These are phyloP conservation scores for Bursaphelenchus mucronatus DNA, from an alignment of 1,140 invertebrate genomes.

Conservation along the genomic window DNA sequence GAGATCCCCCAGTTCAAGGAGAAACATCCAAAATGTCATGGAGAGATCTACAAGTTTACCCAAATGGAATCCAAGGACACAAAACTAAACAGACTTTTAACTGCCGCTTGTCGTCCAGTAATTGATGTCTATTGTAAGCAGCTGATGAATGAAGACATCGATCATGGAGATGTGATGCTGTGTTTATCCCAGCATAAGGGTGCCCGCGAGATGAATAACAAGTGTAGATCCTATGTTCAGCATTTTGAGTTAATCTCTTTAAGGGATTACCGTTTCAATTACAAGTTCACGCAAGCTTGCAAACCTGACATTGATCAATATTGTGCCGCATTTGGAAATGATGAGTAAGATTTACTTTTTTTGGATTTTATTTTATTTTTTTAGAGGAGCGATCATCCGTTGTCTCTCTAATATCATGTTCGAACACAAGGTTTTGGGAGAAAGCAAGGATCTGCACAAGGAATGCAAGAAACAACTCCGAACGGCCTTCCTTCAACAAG, in stretches of 20 bases:
- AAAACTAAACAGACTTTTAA: conserved; percentile 69
- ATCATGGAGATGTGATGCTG: conserved; percentile 75
- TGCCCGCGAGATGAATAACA: conserved; percentile 70
- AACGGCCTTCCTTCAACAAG: conserved; percentile 59
- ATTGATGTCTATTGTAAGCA: conserved; percentile 76
- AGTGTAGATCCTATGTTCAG: conserved; percentile 86
- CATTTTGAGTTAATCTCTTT: conserved; percentile 78
- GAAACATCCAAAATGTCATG: conserved; percentile 68
- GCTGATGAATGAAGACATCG: conserved; percentile 70
- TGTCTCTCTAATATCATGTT: conserved; percentile 75
- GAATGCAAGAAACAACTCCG: conserved; percentile 61
- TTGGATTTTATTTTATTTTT: conserved; percentile 30
- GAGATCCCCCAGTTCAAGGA: conserved; percentile 65
- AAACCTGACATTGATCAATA: conserved; percentile 74
- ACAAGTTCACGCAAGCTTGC: conserved; percentile 90
- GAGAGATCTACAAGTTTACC: conserved; percentile 73
- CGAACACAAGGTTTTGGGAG: conserved; percentile 66
- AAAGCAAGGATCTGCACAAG: conserved; percentile 78
- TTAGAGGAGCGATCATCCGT: conserved; percentile 76
- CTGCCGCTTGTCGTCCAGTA: conserved; percentile 73
- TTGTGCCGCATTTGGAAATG: conserved; percentile 66
- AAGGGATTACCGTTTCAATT: conserved; percentile 88
- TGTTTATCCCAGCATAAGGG: conserved; percentile 90
- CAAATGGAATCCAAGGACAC: conserved; percentile 56
- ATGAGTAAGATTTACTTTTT: conserved; percentile 49